These are phyloP conservation scores for Bombus breviceps DNA, from an alignment of 1,140 invertebrate genomes.

Conservation along the genomic window DNA sequence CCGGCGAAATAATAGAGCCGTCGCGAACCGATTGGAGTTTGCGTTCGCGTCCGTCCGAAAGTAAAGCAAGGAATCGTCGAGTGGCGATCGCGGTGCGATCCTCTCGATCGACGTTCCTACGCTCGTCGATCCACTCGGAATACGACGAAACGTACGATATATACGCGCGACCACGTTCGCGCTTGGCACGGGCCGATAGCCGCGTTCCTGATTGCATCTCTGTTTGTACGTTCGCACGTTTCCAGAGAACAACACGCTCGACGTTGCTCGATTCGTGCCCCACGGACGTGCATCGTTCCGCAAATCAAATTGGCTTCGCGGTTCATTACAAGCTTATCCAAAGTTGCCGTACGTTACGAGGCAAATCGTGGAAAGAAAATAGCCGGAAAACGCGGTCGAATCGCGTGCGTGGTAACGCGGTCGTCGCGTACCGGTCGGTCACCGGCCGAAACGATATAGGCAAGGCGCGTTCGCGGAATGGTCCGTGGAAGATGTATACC, in stretches of 20 bases:
- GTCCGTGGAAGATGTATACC: constrained; percentile 78
- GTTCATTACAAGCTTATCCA: constrained; percentile 39
- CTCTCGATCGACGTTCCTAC: not conserved
- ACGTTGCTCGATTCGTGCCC: constrained; percentile 10
- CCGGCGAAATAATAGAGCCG: not conserved
- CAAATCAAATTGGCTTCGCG: constrained; percentile 16
- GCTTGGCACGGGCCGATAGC: constrained; percentile 49
- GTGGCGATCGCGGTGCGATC: no score
- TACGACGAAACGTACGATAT: constrained; percentile 51
- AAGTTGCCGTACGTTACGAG: not conserved
- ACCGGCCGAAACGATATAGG: constrained; percentile 47
- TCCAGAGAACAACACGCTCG: not conserved
- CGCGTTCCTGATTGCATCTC: constrained; percentile 64
- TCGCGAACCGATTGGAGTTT: no score
- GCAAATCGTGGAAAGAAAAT: no score
- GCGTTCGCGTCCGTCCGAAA: not conserved
- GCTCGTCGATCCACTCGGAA: constrained; percentile 5
- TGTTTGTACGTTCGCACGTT: constrained; percentile 63
- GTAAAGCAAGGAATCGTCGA: not conserved
- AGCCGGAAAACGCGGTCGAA: no score
- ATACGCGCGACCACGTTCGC: constrained; percentile 42
- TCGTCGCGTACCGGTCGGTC: no score
- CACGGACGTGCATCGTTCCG: constrained; percentile 15
- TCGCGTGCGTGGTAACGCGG: no score
- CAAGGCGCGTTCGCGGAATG: constrained; percentile 40